These are phyloP conservation scores for Celastrina argiolus DNA, from an alignment of 2,888 invertebrate species.

Conservation along the genomic window DNA sequence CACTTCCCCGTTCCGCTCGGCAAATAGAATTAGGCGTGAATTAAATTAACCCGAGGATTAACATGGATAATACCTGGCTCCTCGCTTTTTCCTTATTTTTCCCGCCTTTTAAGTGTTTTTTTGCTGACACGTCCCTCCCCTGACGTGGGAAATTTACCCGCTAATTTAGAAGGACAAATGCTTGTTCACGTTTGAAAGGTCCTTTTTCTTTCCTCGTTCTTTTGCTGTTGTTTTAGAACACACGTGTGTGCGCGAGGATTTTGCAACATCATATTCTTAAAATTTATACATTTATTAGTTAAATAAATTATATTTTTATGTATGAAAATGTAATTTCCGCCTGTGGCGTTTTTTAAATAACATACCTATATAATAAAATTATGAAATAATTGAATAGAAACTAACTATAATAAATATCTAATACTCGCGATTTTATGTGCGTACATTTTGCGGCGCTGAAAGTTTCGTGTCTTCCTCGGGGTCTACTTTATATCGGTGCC, in stretches of 20 bases:
- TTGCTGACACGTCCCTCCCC: conserved; percentile 47
- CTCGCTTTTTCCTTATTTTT: conserved; percentile 64
- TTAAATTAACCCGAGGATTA: conserved; percentile 75
- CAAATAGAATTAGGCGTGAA: conserved; percentile 77
- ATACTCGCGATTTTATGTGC: no score
- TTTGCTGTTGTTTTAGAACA: conserved; percentile 28
- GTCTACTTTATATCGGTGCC: no score
- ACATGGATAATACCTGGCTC: conserved; percentile 73
- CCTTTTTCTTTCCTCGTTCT: conserved; percentile 42
- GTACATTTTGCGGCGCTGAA: no score
- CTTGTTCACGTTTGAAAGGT: conserved; percentile 37
- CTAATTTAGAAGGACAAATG: conserved; percentile 47
- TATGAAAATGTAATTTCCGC: no score
- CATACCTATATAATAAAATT: no score
- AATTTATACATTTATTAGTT: not conserved
- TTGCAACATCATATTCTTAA: conserved; percentile 23
- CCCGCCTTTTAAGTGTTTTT: conserved; percentile 54
- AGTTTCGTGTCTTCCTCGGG: no score
- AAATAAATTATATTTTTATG: no score
- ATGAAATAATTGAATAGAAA: no score
- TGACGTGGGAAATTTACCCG: conserved; percentile 48
- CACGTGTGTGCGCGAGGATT: not conserved
- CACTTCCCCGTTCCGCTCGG: conserved; percentile 71
- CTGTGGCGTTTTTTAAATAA: no score
- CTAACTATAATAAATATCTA: no score